phyloP scores from a whole-genome alignment of 1,140 invertebrate species.

The Dendroctonus ponderosae region DNA sequence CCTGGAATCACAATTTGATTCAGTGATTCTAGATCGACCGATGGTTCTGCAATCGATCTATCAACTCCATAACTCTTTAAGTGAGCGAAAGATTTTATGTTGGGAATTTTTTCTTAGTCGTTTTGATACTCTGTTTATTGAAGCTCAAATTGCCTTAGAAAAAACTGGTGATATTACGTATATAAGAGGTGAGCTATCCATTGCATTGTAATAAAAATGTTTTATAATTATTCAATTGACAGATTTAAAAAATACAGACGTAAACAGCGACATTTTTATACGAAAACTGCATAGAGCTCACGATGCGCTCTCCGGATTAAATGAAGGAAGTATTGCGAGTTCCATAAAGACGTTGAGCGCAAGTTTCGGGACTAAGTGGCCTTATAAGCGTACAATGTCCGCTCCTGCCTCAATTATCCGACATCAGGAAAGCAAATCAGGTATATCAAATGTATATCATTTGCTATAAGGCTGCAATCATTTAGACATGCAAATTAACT shows the following conservation, averaged over 20 bases:
- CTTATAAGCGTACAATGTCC: constrained; percentile 92
- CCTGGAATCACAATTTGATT: constrained; percentile 88
- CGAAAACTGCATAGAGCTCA: constrained; percentile 86
- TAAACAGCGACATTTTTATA: constrained; percentile 84
- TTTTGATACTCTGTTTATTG: constrained; percentile 93
- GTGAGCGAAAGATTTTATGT: constrained; percentile 83
- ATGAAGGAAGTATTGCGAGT: constrained; percentile 59
- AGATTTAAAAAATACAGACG: constrained; percentile 89
- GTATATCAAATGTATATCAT: constrained; percentile 52
- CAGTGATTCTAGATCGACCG: constrained; percentile 92
- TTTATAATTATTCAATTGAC: constrained; percentile 12
- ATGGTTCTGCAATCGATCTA: constrained; percentile 96
- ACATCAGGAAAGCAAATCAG: constrained; percentile 70
- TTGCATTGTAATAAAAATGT: background rate
- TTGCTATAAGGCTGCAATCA: background rate
- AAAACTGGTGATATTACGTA: constrained; percentile 78
- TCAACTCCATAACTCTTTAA: constrained; percentile 90
- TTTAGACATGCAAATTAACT: background rate
- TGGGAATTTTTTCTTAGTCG: constrained; percentile 99
- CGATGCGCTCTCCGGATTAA: constrained; percentile 75
- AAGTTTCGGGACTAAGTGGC: constrained; percentile 90
- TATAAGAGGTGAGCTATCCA: constrained; percentile 66
- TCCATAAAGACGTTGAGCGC: constrained; percentile 80
- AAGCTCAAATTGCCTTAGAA: constrained; percentile 89
- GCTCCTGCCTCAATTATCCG: constrained; percentile 80